Base-by-base conservation (phyloP, 2,797 vertebrate genomes). In the Megalops cyprinoides region DNA sequence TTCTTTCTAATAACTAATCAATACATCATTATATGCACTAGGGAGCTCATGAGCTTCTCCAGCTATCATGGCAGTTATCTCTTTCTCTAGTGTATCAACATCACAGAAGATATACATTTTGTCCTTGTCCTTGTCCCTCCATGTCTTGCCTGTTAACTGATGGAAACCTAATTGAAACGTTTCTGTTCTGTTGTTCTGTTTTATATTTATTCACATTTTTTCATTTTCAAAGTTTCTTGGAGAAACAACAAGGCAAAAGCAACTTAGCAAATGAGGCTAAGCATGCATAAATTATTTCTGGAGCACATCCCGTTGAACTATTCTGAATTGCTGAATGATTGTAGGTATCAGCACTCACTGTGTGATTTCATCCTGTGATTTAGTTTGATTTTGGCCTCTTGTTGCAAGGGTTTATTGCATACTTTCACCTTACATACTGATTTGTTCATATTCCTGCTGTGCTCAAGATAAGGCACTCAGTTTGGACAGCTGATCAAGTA, bases 1-100 rank as follows among this genome's bases (percentile, higher is more conserved):
- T 78, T 55, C 51, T 77, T 48, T 15, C 37, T 73, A 71, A 81
- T 81, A 73, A 44, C 80, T 71, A 42, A 77, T 77, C 75, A 48
- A 77, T 81, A 71, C 58, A 23, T n/a, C 65, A 25, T 78, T 39
- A 56, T 65, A 34, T 25, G 58, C 56, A 58, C 65, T 55, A 77
- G 49, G 56, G 55, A 37, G 25, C 56, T 53, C 44, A 18, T 49
- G 53, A 31, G 20, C 39, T 37, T 56, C 34, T 31, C 28, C 14
- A 55, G 9, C 75, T 6, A 49, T 76, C 53, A 25, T 42, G 34
- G n/a, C n/a, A 8, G 15, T 51, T 51, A 73, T 78, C n/a, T n/a
- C n/a, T 34, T 14, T 10, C 60, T 65, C 34, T 65, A 31, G 10
- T 60, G 18, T 34, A 14, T 65, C 15, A 23, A 14, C 60, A 31